Percentiles rank a stretch among this genome's conserved stretches.
phyloP scores from a whole-genome alignment of 2,888 invertebrate species.

The Sminthurides aquaticus region DNA sequence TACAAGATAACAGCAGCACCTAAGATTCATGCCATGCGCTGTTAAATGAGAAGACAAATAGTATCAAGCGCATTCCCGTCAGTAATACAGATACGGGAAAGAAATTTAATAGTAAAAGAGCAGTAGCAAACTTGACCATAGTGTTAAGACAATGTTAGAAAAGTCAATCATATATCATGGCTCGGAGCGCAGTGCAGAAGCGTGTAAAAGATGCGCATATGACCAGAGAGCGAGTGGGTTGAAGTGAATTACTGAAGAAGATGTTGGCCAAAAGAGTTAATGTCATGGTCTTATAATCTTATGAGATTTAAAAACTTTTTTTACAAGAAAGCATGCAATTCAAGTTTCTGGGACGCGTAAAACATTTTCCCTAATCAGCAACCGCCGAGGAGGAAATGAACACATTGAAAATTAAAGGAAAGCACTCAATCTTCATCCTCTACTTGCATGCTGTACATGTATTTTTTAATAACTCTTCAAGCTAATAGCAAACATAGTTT shows the following conservation, averaged over 20 bases:
- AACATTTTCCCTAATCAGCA: background rate
- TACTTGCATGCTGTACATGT: background rate
- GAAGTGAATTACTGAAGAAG: no score
- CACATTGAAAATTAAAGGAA: no score
- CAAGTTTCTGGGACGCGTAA: background rate
- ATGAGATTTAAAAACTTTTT: background rate
- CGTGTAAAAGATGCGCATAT: background rate
- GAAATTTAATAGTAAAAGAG: no score
- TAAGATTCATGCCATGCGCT: no score
- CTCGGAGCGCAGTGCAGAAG: background rate
- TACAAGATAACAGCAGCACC: no score
- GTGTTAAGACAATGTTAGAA: no score
- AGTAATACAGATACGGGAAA: no score
- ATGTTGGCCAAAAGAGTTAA: background rate
- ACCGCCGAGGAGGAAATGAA: background rate
- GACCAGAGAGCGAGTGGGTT: no score
- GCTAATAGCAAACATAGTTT: background rate
- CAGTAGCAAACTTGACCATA: no score
- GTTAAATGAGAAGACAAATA: no score
- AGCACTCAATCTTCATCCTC: background rate
- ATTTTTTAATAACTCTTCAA: background rate
- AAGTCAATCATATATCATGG: no score
- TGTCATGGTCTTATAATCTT: background rate
- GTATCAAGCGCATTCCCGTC: no score
- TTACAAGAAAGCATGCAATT: background rate